Base-by-base conservation (phyloP, 2,113 vertebrate genomes). In the Erinaceus europaeus region DNA sequence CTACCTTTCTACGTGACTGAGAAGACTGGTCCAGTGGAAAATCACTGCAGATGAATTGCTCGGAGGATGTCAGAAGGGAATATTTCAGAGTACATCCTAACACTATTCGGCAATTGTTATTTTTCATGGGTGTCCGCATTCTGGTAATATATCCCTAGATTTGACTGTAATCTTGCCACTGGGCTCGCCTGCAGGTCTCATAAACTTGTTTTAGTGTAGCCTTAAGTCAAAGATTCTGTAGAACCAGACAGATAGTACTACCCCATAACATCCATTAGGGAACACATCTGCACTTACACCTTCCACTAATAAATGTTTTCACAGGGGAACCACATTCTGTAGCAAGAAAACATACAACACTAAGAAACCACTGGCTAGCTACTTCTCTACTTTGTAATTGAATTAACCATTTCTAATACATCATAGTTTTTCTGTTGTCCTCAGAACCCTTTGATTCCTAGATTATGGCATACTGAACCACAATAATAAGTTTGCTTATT, bases 121-220 rank as follows among this genome's bases (percentile, higher is more conserved):
- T 93, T 96, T 95, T 95, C 93, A 93, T 76, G 83, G 84, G 36
- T 93, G 91, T 94, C 88, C 77, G 86, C 92, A 92, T 94, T 55
- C 88, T 89, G 64, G 92, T 90, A 85, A 95, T 94, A 90, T 82
- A 91, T 95, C 77, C 88, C 40, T 88, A 80, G 86, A 90, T 93
- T 94, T 92, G 85, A 93, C 91, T 93, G 65, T 95, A 93, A 95
- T 95, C 93, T 95, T 94, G 76, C 91, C 78, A 81, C 67, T 69
- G 84, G 68, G 90, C 88, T 93, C 73, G 4, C 69, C 92, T 94
- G 77, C 77, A 92, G 93, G 73, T 88, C 94, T 93, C 94, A 84
- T 95, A 95, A 96, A 94, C 85, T 93, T 95, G 77, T 92, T 95
- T 95, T 95, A 95, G 69, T 95, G 57, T 93, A 89, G 94, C 69